Evolutionary conservation across 1,140 invertebrate species (phyloP).

Genomic region (Sarcophaga peregrina): DNA sequence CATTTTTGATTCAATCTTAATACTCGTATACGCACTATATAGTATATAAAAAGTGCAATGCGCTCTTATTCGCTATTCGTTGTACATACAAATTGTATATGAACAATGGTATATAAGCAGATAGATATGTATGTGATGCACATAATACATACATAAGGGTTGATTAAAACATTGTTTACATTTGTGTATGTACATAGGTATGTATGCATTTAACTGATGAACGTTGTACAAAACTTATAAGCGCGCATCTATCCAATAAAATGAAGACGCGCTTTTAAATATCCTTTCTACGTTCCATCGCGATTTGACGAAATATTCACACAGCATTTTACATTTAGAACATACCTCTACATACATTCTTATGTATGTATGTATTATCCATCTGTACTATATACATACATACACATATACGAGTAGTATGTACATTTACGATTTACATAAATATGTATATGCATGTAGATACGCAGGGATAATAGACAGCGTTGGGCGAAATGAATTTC

Average conservation of each 20-base stretch:
- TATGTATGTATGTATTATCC: too few relatives aligned
- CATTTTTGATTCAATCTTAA: neutral
- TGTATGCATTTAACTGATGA: neutral
- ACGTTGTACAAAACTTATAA: neutral
- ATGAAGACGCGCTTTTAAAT: constrained; percentile 36
- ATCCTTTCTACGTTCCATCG: constrained; percentile 23
- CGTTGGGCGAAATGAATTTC: neutral
- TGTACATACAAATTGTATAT: constrained; percentile 35
- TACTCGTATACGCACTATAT: neutral
- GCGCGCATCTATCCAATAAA: constrained; percentile 39
- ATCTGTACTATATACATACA: neutral
- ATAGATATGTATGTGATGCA: constrained; percentile 19
- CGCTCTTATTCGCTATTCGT: constrained; percentile 54
- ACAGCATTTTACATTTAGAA: too few relatives aligned
- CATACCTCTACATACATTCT: too few relatives aligned
- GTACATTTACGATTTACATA: neutral
- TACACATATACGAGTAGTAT: neutral
- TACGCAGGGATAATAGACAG: neutral
- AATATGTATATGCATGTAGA: neutral
- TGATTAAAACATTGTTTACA: constrained; percentile 37
- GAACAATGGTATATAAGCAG: neutral
- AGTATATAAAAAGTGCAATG: constrained; percentile 29
- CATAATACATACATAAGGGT: constrained; percentile 48
- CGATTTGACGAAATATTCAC: constrained; percentile 24
- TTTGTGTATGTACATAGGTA: neutral